These are phyloP conservation scores for Metalampra italica DNA, from an alignment of 2,888 invertebrate species.

Conservation along the genomic window DNA sequence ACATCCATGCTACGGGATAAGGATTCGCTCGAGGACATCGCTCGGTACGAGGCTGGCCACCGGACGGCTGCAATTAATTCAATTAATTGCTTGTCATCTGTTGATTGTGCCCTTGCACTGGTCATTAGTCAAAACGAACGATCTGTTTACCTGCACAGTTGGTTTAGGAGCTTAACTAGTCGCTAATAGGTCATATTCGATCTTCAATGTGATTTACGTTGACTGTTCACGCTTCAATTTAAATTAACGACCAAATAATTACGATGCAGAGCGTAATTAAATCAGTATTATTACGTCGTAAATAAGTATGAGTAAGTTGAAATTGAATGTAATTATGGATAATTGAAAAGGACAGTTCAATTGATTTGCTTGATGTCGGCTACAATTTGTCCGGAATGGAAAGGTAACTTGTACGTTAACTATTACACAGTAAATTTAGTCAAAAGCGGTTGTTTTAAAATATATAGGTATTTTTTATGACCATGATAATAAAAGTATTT, in stretches of 20 bases:
- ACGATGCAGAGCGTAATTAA: constrained; percentile 17
- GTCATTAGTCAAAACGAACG: constrained; percentile 63
- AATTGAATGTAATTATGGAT: too few species aligned
- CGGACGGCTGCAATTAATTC: constrained; percentile 51
- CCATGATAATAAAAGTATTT: too few species aligned
- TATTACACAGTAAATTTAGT: too few species aligned
- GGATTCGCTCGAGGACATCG: constrained; percentile 26
- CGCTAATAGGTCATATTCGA: constrained; percentile 49
- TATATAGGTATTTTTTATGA: too few species aligned
- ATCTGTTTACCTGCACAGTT: constrained; percentile 28
- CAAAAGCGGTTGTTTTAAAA: too few species aligned
- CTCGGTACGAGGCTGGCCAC: background rate
- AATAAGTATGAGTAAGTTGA: too few species aligned
- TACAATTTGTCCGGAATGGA: too few species aligned
- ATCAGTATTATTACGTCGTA: background rate
- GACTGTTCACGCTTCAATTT: background rate
- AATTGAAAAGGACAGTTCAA: too few species aligned
- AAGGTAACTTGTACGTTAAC: too few species aligned
- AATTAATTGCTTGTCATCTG: constrained; percentile 70
- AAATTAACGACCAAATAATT: constrained; percentile 36
- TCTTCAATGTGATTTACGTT: constrained; percentile 42
- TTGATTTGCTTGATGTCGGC: too few species aligned
- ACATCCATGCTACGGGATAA: constrained; percentile 14
- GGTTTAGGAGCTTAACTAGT: constrained; percentile 37
- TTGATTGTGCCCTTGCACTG: constrained; percentile 55